These are phyloP conservation scores for Agrilus planipennis DNA, from an alignment of 1,140 invertebrate genomes.

Conservation along the genomic window DNA sequence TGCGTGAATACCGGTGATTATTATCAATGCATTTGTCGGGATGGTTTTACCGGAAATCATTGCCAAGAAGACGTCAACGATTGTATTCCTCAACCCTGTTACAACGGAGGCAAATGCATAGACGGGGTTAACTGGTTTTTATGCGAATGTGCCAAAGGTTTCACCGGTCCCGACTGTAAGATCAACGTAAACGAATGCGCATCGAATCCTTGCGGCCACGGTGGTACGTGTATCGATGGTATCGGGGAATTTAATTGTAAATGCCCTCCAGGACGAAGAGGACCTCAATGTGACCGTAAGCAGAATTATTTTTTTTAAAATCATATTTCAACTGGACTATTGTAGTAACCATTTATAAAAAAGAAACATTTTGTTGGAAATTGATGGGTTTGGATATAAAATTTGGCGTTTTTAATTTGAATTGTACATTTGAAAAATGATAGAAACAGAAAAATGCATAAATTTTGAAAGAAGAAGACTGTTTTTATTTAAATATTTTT, in stretches of 20 bases:
- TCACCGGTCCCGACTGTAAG: conserved; percentile 59
- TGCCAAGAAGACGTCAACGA: conserved; percentile 55
- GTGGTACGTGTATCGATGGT: conserved; percentile 68
- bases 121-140: conserved; percentile 70
- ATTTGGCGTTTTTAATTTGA: too few relatives aligned
- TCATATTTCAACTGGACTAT: too few relatives aligned
- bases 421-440: too few relatives aligned
- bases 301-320: too few relatives aligned
- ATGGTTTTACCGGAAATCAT: conserved; percentile 50
- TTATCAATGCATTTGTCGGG: conserved; percentile 55
- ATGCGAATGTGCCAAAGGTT: conserved; percentile 62
- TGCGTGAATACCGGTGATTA: conserved; percentile 60
- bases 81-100: conserved; percentile 51
- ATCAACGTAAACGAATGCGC: conserved; percentile 70
- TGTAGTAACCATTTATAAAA: too few relatives aligned
- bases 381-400: too few relatives aligned
- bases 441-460: too few relatives aligned
- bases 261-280: conserved; percentile 66
- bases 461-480: too few relatives aligned
- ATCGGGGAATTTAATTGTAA: conserved; percentile 67
- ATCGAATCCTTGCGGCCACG: conserved; percentile 69
- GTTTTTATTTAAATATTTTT: too few relatives aligned
- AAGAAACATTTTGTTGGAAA: too few relatives aligned
- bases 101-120: conserved; percentile 66
- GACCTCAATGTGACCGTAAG: conserved; percentile 49